Base-by-base conservation (phyloP, 2,888 invertebrate species). In the Mesochorus sp. region DNA sequence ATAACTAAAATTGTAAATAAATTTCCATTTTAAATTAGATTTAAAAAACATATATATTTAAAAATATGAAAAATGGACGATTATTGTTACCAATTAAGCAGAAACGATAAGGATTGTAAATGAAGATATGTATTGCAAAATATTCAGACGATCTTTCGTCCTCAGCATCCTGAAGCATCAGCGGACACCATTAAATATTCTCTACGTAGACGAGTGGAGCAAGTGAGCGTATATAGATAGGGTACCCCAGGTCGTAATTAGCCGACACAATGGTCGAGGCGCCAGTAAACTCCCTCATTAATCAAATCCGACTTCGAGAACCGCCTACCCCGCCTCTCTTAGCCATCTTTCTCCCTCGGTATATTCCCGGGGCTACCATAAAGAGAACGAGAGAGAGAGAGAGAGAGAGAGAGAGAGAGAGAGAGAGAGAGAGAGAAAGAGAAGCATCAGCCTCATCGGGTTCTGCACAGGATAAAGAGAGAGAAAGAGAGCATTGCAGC, bases 271-370 rank as follows among this genome's bases (percentile, higher is more conserved):
- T 83, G 80, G 85, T 80, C 79, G 80, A 80, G 81, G 79, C 82
- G 81, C 81, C 79, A 61, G 81, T 85, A 85, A 85, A 85, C 84
- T 84, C 77, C 14, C 80, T 85, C 85, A 83, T 86, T 85, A 87
- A 86, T 86, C 86, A 85, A 85, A 86, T 82, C 74, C 80, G 70
- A 68, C 80, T 83, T 79, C 61, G 79, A 78, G 80, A 77, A 77
- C 79, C 51, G 57, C 74, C 82, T 55, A 55, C 51, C 73, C 71
- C 49, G 57, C 55, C 53, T 34, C 55, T 14, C 14, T 21, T 34
- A 21, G 28, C 62, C 34, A 66, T 47, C 49, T 51, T 64, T 26
- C 79, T 76, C 74, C 76, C 70, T 61, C 47, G 28, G 49, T 37
- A 39, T 47, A 53, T 66, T 73, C 74, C 49, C 31, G 62, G 14